Conservation (phyloP, 2,113 vertebrate species). For the Vicugna pacos region DNA sequence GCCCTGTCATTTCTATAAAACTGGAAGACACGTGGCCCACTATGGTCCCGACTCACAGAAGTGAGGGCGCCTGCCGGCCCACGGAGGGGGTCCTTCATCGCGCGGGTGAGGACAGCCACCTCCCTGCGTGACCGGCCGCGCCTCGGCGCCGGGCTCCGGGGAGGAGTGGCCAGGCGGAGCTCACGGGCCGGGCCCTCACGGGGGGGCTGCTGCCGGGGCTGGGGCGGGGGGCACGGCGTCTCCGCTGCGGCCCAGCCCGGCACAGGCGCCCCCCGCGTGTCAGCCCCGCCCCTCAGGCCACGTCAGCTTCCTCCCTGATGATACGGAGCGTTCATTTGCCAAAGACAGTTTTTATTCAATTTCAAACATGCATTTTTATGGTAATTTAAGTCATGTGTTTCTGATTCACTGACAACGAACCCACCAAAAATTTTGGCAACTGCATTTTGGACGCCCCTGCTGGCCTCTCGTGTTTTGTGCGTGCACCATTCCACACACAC, state of each 20-base stretch:
- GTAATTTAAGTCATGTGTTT: conserved; percentile 27
- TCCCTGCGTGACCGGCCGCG: not conserved
- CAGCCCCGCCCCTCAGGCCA: rapidly evolving
- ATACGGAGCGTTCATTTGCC: not conserved
- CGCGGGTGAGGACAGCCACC: rapidly evolving
- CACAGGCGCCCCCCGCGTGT: rapidly evolving
- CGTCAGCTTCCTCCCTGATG: too few relatives aligned
- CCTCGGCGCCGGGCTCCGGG: rapidly evolving
- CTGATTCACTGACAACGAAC: conserved; percentile 45
- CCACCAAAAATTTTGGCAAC: not conserved
- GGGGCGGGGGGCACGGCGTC: rapidly evolving
- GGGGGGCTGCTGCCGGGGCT: rapidly evolving
- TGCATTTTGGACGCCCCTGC: not conserved
- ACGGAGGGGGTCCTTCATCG: not conserved
- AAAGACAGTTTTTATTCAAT: not conserved
- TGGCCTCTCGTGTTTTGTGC: not conserved
- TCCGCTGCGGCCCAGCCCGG: too few relatives aligned
- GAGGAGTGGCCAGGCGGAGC: too few relatives aligned
- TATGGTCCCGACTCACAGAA: too few relatives aligned
- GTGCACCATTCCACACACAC: not conserved
- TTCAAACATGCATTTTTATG: not conserved
- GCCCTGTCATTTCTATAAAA: too few relatives aligned
- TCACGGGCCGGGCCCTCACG: rapidly evolving
- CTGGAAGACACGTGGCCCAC: rapidly evolving
- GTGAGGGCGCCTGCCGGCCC: too few relatives aligned